phyloP scores from a whole-genome alignment of 2,888 invertebrate species.

The Azorinus chamasolen region DNA sequence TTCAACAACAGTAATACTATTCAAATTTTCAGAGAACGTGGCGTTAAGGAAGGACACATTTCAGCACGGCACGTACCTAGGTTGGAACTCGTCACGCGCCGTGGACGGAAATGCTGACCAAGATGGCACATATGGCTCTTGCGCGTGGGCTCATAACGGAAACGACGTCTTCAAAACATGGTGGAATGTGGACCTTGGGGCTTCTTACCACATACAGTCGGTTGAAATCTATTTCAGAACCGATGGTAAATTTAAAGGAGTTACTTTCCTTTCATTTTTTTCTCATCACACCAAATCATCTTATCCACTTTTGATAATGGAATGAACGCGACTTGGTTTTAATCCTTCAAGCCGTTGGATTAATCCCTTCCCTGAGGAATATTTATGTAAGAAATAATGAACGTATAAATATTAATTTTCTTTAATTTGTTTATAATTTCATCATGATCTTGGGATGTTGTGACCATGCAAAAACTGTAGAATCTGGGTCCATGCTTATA shows the following conservation, averaged over 20 bases:
- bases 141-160: slow-evolving; percentile 67
- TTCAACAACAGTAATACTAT: too few species aligned
- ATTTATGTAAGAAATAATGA: too few species aligned
- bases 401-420: too few species aligned
- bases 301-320: not conserved
- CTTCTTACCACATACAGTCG: slow-evolving; percentile 51
- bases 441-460: too few species aligned
- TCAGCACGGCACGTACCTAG: slow-evolving; percentile 65
- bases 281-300: not conserved
- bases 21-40: slow-evolving; percentile 68
- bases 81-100: slow-evolving; percentile 64
- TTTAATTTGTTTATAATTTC: too few species aligned
- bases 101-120: slow-evolving; percentile 70
- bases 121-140: slow-evolving; percentile 66
- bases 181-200: slow-evolving; percentile 72
- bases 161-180: slow-evolving; percentile 68
- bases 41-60: slow-evolving; percentile 62
- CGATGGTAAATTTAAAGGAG: too few species aligned
- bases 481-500: too few species aligned
- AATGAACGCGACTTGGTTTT: too few species aligned
- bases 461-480: too few species aligned
- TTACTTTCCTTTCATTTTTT: slow-evolving; percentile 12
- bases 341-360: too few species aligned
- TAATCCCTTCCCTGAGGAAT: too few species aligned
- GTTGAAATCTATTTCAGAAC: slow-evolving; percentile 69